Evolutionary conservation across 2,113 vertebrate genomes (phyloP).

Genomic region (Nymphicus hollandicus): DNA sequence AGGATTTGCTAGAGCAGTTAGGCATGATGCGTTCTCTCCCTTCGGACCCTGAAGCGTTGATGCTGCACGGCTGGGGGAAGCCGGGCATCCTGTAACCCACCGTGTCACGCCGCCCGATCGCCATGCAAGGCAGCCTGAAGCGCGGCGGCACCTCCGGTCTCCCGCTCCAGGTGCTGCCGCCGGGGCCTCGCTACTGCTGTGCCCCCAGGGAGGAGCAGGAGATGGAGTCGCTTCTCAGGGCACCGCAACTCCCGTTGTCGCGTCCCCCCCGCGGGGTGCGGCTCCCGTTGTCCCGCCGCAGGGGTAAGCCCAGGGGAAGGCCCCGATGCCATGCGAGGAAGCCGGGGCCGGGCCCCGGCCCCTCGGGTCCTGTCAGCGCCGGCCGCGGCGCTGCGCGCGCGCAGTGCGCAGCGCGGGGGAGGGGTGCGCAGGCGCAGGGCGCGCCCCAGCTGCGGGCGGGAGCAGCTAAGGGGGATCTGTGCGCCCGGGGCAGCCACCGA

Average conservation of each 20-base stretch:
- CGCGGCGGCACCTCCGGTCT: neutral
- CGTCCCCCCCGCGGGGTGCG: too few species aligned
- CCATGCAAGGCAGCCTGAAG: neutral
- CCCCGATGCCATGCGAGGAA: too few species aligned
- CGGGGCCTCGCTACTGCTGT: neutral
- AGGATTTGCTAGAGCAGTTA: neutral
- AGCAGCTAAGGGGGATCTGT: too few species aligned
- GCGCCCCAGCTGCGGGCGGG: neutral
- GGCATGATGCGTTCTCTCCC: rapidly evolving
- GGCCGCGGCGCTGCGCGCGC: neutral
- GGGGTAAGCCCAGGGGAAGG: too few species aligned
- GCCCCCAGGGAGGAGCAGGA: neutral
- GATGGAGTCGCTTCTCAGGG: neutral
- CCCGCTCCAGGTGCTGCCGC: neutral
- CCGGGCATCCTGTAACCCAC: rapidly evolving
- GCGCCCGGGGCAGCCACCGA: too few species aligned
- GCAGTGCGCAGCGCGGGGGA: neutral
- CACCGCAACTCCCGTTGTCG: neutral
- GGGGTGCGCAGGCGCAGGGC: neutral
- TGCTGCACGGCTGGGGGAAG: neutral
- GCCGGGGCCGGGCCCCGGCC: too few species aligned
- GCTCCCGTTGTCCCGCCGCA: too few species aligned
- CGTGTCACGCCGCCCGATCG: neutral
- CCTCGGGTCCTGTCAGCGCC: neutral
- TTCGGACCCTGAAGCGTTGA: rapidly evolving